A percentile compares a stretch with the other conserved stretches of the same genome.
These are phyloP conservation scores for Poecilia velifera DNA, from an alignment of 2,797 vertebrate species.

Conservation along the genomic window DNA sequence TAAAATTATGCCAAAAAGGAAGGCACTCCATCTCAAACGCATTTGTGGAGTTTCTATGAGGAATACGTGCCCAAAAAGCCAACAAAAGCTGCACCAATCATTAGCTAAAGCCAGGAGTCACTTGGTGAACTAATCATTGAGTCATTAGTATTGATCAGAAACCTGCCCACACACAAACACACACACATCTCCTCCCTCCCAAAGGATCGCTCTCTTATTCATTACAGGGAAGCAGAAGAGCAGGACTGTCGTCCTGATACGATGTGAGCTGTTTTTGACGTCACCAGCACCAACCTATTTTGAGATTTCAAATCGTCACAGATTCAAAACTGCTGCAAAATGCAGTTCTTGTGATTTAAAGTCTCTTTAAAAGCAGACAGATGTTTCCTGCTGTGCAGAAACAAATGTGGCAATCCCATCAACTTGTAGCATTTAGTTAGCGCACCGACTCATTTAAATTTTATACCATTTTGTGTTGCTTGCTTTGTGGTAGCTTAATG, in stretches of 20 bases:
- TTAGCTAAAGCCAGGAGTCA: constrained; percentile 33
- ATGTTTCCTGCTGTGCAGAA: too few relatives aligned
- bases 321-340: too few relatives aligned
- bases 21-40: neutral
- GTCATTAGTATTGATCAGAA: constrained; percentile 61
- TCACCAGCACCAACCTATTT: too few relatives aligned
- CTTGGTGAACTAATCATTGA: constrained; percentile 45
- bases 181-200: constrained; percentile 1
- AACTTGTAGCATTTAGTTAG: neutral
- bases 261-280: neutral
- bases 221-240: constrained; percentile 4
- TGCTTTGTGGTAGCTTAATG: neutral
- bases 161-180: constrained; percentile 8
- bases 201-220: constrained; percentile 20
- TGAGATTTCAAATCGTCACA: too few relatives aligned
- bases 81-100: constrained; percentile 16
- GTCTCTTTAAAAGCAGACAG: too few relatives aligned
- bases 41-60: neutral
- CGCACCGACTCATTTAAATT: neutral
- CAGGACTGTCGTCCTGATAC: constrained; percentile 1
- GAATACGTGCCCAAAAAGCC: neutral
- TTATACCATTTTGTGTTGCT: neutral
- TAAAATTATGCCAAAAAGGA: neutral
- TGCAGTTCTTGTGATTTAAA: too few relatives aligned
- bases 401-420: neutral